Conservation (phyloP, 35 echinoderm and acorn worm genomes). For the Ptychodera flava region DNA sequence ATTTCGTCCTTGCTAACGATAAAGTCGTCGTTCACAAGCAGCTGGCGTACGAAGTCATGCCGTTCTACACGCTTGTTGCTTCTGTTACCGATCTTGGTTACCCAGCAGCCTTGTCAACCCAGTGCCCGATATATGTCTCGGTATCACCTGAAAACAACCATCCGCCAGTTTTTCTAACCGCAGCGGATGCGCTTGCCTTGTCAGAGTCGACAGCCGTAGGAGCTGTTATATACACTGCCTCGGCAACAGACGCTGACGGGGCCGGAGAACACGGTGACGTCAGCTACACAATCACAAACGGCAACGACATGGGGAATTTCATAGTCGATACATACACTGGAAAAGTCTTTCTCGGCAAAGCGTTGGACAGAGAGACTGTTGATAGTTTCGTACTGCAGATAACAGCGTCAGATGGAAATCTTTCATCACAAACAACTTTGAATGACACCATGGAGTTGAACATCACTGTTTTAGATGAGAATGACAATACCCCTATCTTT, state of each 20-base stretch:
- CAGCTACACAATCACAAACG: slow-evolving; percentile 60
- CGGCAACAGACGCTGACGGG: slow-evolving; percentile 62
- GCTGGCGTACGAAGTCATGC: not conserved
- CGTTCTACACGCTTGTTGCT: not conserved
- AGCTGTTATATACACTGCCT: slow-evolving; percentile 41
- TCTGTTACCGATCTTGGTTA: not conserved
- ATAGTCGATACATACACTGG: slow-evolving; percentile 60
- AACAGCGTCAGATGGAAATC: slow-evolving; percentile 41
- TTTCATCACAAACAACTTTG: not conserved
- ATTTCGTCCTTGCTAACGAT: not conserved
- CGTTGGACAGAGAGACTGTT: slow-evolving; percentile 71
- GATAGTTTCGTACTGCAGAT: slow-evolving; percentile 42
- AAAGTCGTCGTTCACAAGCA: not conserved
- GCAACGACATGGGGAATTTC: slow-evolving; percentile 61
- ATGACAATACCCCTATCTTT: slow-evolving; percentile 50
- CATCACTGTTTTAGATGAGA: slow-evolving; percentile 52
- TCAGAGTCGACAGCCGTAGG: slow-evolving; percentile 6
- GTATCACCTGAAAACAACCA: not conserved
- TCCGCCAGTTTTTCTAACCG: not conserved
- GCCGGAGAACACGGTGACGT: slow-evolving; percentile 62
- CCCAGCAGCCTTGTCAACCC: not conserved
- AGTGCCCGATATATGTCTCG: not conserved
- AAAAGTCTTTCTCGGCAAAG: slow-evolving; percentile 46
- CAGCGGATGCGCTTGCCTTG: not conserved
- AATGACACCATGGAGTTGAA: slow-evolving; percentile 36